These are phyloP conservation scores for Atta colombica DNA, from an alignment of 1,140 invertebrate species.

Conservation along the genomic window DNA sequence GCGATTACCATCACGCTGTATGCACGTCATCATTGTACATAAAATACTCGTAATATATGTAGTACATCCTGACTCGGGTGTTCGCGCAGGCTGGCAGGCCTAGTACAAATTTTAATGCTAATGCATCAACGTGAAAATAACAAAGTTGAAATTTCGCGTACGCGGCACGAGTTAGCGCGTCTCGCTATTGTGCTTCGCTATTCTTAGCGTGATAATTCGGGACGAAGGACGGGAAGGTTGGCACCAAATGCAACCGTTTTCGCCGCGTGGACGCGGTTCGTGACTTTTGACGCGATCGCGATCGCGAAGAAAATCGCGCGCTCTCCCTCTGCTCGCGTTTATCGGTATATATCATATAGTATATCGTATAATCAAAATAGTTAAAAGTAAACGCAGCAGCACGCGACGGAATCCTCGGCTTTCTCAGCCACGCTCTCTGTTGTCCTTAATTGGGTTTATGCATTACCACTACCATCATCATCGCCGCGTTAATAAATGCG, in stretches of 20 bases:
- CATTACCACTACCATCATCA: conserved; percentile 23
- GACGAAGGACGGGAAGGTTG: conserved; percentile 57
- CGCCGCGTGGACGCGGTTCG: conserved; percentile 29
- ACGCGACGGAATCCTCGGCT: conserved; percentile 68
- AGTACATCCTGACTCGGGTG: conserved; percentile 19
- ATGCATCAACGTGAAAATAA: conserved; percentile 50
- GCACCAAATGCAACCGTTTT: conserved; percentile 51
- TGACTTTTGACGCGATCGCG: conserved; percentile 48
- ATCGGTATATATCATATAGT: neutral
- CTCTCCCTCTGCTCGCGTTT: neutral
- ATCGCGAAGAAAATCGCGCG: conserved; percentile 35
- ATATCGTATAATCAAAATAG: neutral
- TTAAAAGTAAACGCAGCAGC: conserved; percentile 7
- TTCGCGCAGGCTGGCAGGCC: neutral
- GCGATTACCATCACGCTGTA: neutral
- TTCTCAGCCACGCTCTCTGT: conserved; percentile 58
- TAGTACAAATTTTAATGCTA: neutral
- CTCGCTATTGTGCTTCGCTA: conserved; percentile 49
- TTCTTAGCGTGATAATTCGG: conserved; percentile 56
- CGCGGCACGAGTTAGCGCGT: conserved; percentile 25
- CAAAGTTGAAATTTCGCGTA: conserved; percentile 53
- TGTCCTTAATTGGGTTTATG: conserved; percentile 79
- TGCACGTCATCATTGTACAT: neutral
- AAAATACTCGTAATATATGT: conserved; percentile 42
- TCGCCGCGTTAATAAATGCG: conserved; percentile 77